Conservation (phyloP, 1,140 invertebrate genomes). For the Andricus grossulariae region DNA sequence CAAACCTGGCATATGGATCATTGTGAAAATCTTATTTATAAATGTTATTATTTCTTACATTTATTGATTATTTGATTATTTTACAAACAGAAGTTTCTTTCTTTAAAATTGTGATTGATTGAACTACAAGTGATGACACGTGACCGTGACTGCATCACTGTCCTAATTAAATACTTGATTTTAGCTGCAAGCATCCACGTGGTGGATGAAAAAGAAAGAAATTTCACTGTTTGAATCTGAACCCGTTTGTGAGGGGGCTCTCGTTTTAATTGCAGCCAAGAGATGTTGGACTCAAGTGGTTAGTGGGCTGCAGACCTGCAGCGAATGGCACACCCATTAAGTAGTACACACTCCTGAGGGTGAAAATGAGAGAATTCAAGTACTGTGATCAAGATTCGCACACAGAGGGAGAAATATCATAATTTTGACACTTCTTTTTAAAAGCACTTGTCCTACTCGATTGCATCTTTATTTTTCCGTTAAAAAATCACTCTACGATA, state of each 20-base stretch:
- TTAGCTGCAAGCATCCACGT: slow-evolving; percentile 39
- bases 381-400: slow-evolving; percentile 46
- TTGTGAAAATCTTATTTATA: no score
- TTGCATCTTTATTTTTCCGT: not conserved
- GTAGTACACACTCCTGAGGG: slow-evolving; percentile 42
- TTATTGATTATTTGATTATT: not conserved
- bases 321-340: slow-evolving; percentile 42
- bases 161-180: slow-evolving; percentile 54
- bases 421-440: slow-evolving; percentile 23
- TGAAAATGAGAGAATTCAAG: slow-evolving; percentile 54
- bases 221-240: slow-evolving; percentile 45
- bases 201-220: slow-evolving; percentile 39
- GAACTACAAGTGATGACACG: not conserved
- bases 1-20: no score
- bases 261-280: slow-evolving; percentile 56
- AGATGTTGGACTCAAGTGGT: slow-evolving; percentile 34
- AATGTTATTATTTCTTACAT: no score
- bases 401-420: slow-evolving; percentile 39
- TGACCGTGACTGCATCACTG: slow-evolving; percentile 33
- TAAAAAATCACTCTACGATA: not conserved
- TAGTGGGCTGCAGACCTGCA: slow-evolving; percentile 34
- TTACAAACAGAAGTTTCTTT: not conserved
- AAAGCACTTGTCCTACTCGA: slow-evolving; percentile 16
- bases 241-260: slow-evolving; percentile 40
- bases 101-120: not conserved